A percentile compares a stretch with the other conserved stretches of the same genome.
Evolutionary conservation across 2,888 invertebrate species (phyloP).

Genomic region (Eugnorisma glareosa): DNA sequence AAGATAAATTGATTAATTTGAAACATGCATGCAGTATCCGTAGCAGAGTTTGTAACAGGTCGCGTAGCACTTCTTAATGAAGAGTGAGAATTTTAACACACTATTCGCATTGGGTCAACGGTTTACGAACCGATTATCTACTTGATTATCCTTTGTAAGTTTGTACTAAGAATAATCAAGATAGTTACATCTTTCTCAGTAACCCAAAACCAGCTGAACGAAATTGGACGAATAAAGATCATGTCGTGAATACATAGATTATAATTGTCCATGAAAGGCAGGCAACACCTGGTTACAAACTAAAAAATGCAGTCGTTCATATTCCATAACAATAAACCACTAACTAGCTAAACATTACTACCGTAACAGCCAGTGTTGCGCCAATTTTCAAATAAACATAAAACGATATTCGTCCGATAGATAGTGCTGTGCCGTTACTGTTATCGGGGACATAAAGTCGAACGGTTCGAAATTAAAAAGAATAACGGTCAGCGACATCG

Average conservation of each 20-base stretch:
- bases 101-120: background rate
- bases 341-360: slow-evolving; percentile 56
- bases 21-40: too few species aligned
- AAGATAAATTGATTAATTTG: too few species aligned
- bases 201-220: too few species aligned
- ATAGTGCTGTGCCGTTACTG: slow-evolving; percentile 69
- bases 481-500: slow-evolving; percentile 74
- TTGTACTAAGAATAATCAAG: background rate
- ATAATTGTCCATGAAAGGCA: too few species aligned
- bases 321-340: slow-evolving; percentile 14
- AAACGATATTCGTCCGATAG: slow-evolving; percentile 75
- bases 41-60: slow-evolving; percentile 9
- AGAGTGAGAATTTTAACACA: background rate
- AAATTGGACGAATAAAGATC: background rate
- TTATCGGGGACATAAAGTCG: slow-evolving; percentile 77
- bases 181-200: background rate
- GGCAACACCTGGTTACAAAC: background rate
- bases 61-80: slow-evolving; percentile 2
- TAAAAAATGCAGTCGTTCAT: slow-evolving; percentile 1
- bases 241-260: background rate
- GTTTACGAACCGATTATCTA: background rate
- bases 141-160: too few species aligned
- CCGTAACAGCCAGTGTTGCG: slow-evolving; percentile 51
- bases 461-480: slow-evolving; percentile 81
- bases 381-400: slow-evolving; percentile 81